Evolutionary conservation across 1,140 invertebrate species (phyloP), one percentile per base, ranked within the genome.

Genomic region (Cheumatopsyche charites): DNA sequence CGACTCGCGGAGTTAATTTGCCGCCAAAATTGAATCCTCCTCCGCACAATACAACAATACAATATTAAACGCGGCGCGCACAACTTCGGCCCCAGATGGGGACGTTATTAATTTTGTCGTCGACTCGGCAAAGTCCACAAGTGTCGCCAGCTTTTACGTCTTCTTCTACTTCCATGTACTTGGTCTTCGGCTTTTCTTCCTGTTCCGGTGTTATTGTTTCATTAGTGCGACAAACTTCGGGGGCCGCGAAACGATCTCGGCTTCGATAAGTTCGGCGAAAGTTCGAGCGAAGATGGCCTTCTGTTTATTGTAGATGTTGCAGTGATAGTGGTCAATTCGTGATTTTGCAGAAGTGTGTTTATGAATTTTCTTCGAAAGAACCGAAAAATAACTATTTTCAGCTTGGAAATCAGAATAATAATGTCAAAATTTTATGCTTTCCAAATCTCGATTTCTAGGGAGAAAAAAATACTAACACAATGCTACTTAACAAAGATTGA

Each of bases 181-280:
- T 21, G 5, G 58, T 26, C 58, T 7, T 4, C 55, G 23, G 23
- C 25, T 6, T 15, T 47, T n/a, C n/a, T n/a, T n/a, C n/a, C n/a
- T n/a, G n/a, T 63, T 23, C 21, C 42, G 62, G 66, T 55, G 70
- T 52, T 71, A 66, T 71, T 71, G 70, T 65, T 71, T 66, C 62
- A 49, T 29, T 43, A 42, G 62, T 70, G 68, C 45, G 42, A 41
- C 58, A 36, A 36, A 36, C 11, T 23, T 25, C 19, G 45, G 13
- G 45, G 17, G 1, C 6, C 17, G 13, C 11, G 13, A 61, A 21
- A 61, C 4, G 21, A 61, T 17, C 23, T 25, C 55, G 7, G 23
- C 21, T 5, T 19, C 13, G 17, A 19, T 49, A 49, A 49, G 4
- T 49, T n/a, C 5, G 13, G 13, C 17, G 17, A 5, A 13, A 49